Evolutionary conservation across 2,113 vertebrate genomes (phyloP), one percentile per base, ranked within the genome.

Genomic region (Clarias batrachus): DNA sequence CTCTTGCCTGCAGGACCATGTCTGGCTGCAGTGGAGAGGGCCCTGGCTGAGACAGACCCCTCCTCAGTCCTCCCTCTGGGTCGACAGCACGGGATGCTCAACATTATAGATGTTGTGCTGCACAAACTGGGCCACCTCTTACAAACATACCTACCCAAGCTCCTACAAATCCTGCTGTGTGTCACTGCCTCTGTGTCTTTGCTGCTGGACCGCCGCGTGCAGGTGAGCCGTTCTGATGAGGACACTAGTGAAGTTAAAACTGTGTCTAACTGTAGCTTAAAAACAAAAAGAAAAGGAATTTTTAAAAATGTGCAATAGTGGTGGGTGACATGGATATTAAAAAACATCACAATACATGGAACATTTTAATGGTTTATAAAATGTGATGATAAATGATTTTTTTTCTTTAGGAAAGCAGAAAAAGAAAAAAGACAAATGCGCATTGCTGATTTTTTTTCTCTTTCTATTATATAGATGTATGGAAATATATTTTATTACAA

Each of bases 131-230:
- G 97, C 63, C 97, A 98, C 85, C 94, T 98, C 74, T 95, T 99
- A 91, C 91, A 93, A 76, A 80, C 86, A 0, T 96, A 97, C 91
- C 92, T 99, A 89, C 95, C 98, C 48, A 96, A 97, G 90, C 94
- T 99, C 88, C 93, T 99, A 37, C 97, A 98, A 95, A 97, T 99
- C 54, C 85, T 99, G 81, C 95, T 98, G 82, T 98, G 98, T 81
- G 92, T 98, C 93, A 96, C 94, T 0, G 96, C 96, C 27, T 93
- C 96, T 0, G 92, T 97, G 4, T 96, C 96, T 52, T 90, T 92
- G 12, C 84, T 96, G 73, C 95, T 99, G 30, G 94, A 97, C 54
- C 93, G 92, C 41, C 96, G 97, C 88, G 96, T 97, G 3, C 96
- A 98, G 97, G 98, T 99, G 16, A 77, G 70, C 17, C 3, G 12